These are phyloP conservation scores for Columba livia DNA, from an alignment of 2,113 vertebrate genomes.

Conservation along the genomic window DNA sequence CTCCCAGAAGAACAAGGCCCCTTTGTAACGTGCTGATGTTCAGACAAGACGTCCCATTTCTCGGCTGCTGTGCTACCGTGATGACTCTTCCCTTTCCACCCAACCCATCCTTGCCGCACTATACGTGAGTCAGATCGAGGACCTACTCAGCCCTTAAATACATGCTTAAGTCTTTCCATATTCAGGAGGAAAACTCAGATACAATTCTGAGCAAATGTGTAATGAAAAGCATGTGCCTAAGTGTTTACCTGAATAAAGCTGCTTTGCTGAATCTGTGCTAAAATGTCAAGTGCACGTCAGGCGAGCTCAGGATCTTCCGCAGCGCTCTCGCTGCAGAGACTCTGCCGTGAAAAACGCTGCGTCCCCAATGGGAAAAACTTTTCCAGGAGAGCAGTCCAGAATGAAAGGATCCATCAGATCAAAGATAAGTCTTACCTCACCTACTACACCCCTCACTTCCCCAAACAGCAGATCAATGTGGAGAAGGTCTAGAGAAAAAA, in stretches of 20 bases:
- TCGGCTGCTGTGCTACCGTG: accelerated
- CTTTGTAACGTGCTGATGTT: not conserved
- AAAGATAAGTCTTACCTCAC: conserved; percentile 40
- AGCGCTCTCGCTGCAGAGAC: not conserved
- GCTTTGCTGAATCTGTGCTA: not conserved
- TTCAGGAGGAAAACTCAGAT: not conserved
- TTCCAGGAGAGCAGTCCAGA: conserved; percentile 30
- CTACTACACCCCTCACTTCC: conserved; percentile 10
- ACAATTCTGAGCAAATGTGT: not conserved
- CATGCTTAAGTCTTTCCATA: conserved; percentile 24
- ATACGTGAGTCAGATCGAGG: not conserved
- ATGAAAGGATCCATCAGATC: conserved; percentile 10
- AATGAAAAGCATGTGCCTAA: conserved; percentile 10
- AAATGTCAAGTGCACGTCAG: not conserved
- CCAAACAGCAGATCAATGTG: not conserved
- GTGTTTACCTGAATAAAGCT: conserved; percentile 48
- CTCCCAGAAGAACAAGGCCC: not conserved
- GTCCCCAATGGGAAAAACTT: not conserved
- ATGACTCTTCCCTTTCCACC: conserved; percentile 12
- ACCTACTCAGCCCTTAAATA: conserved; percentile 14
- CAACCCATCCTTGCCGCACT: not conserved
- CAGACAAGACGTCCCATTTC: not conserved
- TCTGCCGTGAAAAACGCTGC: not conserved
- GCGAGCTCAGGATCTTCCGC: not conserved
- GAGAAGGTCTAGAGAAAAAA: not conserved